Evolutionary conservation across 2,888 invertebrate genomes (phyloP), one percentile per base, ranked within the genome.

Genomic region (Mayetiola destructor): DNA sequence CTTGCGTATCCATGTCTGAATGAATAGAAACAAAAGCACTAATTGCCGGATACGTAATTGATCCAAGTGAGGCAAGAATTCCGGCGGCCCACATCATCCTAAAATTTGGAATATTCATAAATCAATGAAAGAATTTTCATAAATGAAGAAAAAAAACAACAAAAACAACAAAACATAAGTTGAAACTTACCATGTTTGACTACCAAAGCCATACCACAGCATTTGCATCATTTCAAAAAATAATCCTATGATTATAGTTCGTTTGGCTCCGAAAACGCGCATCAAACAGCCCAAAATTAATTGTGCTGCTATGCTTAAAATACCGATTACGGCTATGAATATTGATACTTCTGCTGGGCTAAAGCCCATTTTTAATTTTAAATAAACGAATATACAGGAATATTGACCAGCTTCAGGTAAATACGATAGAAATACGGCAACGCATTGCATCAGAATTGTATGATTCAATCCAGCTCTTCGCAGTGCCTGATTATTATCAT

Each of bases 51-150:
- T 99, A 99, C 3, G 96, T 96, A 64, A 99, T 86, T 63, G 93
- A 93, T 60, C 93, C 94, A 64, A 97, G 80, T 14, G 96, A 92
- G 36, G 97, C 97, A 63, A 99, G 77, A 63, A 94, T 82, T 57
- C 99, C 99, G 10, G 97, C 97, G 37, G 90, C 88, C 99, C 99
- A 99, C 93, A 99, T 96, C 88, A 99, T 94, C 86, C 87, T 85
- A 65, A 23, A n/a, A n/a, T n/a, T n/a, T n/a, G n/a, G n/a, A 62
- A 62, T 40, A 56, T 21, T 27, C 12, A 29, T 16, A 52, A 21
- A 21, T 21, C n/a, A 29, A 37, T 56, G 18, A 57, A 35, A 20
- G n/a, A n/a, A n/a, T n/a, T n/a, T n/a, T n/a, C n/a, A n/a, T n/a
- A n/a, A 29, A 20, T 30, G 20, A 54, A 56, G 23, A 42, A 20